phyloP scores from a whole-genome alignment of 2,113 vertebrate species.

The Gopherus evgoodei region DNA sequence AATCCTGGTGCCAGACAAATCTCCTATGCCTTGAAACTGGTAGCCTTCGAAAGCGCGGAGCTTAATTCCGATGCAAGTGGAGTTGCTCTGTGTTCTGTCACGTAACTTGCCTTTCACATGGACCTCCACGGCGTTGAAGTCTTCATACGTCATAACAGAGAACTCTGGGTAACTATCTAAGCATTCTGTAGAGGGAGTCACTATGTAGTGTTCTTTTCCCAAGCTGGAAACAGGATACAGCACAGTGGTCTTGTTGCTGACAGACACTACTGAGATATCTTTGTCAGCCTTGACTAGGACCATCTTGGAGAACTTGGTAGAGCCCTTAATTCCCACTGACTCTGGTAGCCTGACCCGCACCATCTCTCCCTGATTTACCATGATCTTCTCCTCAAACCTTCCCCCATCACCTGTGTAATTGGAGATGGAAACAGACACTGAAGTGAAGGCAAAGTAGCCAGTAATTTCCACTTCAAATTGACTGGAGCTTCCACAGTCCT shows the following conservation, averaged over 20 bases:
- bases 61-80: background rate
- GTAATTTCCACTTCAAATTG: background rate
- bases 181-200: conserved; percentile 62
- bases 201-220: conserved; percentile 6
- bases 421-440: conserved; percentile 64
- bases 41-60: conserved; percentile 73
- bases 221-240: too few species aligned
- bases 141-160: conserved; percentile 73
- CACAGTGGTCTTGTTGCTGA: too few species aligned
- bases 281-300: too few species aligned
- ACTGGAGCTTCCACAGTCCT: too few species aligned
- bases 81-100: conserved; percentile 36
- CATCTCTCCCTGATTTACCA: too few species aligned
- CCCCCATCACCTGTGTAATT: conserved; percentile 2
- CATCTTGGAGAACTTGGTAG: too few species aligned
- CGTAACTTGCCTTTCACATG: background rate
- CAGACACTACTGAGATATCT: too few species aligned
- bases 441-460: conserved; percentile 53
- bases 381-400: conserved; percentile 44
- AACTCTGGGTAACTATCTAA: conserved; percentile 65
- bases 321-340: conserved; percentile 60
- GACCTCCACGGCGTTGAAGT: conserved; percentile 69
- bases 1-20: conserved; percentile 76
- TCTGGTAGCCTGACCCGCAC: conserved; percentile 29
- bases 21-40: conserved; percentile 63